A percentile compares a stretch with the other conserved stretches of the same genome.
Conservation (phyloP, 2,113 vertebrate species). For the Bufo bufo region DNA sequence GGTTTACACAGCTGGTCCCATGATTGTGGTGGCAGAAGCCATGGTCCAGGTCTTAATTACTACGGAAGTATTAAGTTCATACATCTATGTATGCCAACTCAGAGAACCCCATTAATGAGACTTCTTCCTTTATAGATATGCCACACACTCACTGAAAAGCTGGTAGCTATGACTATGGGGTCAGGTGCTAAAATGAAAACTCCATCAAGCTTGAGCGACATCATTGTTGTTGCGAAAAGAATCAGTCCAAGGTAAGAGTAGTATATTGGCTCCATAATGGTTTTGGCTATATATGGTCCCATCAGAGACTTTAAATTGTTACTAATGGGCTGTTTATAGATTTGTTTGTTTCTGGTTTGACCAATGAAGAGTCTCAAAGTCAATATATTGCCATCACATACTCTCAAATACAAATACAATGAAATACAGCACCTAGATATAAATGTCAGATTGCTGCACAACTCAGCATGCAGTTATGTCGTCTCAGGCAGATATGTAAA, state of each 20-base stretch:
- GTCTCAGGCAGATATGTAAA: too few species aligned
- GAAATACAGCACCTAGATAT: too few species aligned
- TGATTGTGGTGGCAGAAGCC: not conserved
- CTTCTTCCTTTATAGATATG: constrained; percentile 79
- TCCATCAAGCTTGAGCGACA: constrained; percentile 88
- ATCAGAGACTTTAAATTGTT: too few species aligned
- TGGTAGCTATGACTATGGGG: constrained; percentile 97
- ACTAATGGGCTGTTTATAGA: too few species aligned
- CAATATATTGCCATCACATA: too few species aligned
- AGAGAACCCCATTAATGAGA: not conserved
- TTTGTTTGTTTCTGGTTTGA: too few species aligned
- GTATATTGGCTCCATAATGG: not conserved
- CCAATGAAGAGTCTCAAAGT: too few species aligned
- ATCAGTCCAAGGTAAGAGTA: constrained; percentile 89
- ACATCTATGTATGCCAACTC: not conserved
- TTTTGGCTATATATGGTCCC: too few species aligned
- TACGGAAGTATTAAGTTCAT: not conserved
- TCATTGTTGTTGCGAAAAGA: constrained; percentile 92
- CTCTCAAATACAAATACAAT: too few species aligned
- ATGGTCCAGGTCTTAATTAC: not conserved
- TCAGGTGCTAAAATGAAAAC: constrained; percentile 91
- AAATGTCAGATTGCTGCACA: too few species aligned
- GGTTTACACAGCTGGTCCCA: not conserved
- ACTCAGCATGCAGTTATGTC: too few species aligned
- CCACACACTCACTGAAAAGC: constrained; percentile 93